phyloP scores from a whole-genome alignment of 2,113 vertebrate genomes.

The Nycticebus coucang region DNA sequence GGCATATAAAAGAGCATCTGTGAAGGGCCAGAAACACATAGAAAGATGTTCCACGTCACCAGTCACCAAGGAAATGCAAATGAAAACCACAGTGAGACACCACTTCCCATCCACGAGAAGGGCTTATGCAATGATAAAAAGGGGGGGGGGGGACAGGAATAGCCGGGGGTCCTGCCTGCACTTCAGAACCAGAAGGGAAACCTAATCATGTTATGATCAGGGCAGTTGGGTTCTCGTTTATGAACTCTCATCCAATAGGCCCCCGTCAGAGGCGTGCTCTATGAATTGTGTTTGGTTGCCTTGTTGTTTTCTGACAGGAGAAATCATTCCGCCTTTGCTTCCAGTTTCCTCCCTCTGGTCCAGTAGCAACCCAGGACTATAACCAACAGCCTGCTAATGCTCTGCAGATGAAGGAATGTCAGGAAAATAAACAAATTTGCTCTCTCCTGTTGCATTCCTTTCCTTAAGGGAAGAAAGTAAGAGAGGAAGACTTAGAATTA shows the following conservation, averaged over 20 bases:
- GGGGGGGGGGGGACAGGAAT: too few species aligned
- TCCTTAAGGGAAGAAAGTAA: slow-evolving; percentile 52
- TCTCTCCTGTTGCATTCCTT: slow-evolving; percentile 44
- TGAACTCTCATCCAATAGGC: neutral
- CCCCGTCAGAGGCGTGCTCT: neutral
- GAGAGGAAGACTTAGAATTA: slow-evolving; percentile 26
- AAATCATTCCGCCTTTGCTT: slow-evolving; percentile 12
- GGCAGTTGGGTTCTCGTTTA: neutral
- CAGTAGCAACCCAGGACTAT: slow-evolving; percentile 39
- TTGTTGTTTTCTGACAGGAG: slow-evolving; percentile 38
- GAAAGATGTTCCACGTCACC: neutral
- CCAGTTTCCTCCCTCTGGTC: slow-evolving; percentile 52
- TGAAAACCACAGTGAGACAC: neutral
- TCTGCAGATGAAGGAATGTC: slow-evolving; percentile 56
- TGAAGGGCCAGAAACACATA: neutral
- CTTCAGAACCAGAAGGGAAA: neutral
- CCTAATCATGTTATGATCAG: neutral
- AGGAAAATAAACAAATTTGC: slow-evolving; percentile 60
- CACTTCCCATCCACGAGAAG: neutral
- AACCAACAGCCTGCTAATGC: neutral
- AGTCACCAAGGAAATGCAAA: neutral
- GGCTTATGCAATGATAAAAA: neutral
- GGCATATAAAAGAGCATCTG: neutral
- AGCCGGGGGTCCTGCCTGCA: rapidly evolving
- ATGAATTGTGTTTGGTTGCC: neutral